These are phyloP conservation scores for Choloepus didactylus DNA, from an alignment of 2,797 vertebrate species.

Conservation along the genomic window DNA sequence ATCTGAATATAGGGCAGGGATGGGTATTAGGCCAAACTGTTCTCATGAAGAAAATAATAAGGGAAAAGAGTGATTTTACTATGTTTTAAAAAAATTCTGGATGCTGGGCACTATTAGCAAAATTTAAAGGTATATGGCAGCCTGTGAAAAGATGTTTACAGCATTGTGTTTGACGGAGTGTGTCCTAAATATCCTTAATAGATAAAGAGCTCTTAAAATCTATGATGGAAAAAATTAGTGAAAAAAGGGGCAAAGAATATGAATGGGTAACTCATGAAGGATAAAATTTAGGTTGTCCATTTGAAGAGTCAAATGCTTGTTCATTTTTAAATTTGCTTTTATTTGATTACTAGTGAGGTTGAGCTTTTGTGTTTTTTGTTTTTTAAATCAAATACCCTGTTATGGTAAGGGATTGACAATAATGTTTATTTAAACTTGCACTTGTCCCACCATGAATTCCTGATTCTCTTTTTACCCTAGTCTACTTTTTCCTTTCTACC, in stretches of 20 bases:
- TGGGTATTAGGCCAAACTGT: neutral
- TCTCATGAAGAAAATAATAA: neutral
- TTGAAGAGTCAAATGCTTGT: neutral
- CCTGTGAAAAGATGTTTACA: conserved; percentile 22
- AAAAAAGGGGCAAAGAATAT: neutral
- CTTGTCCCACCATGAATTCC: neutral
- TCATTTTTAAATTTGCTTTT: neutral
- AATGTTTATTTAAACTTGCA: neutral
- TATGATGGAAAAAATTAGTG: neutral
- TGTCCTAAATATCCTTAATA: neutral
- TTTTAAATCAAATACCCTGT: neutral
- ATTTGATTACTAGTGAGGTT: neutral
- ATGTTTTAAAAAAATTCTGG: neutral
- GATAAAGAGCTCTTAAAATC: conserved; percentile 44
- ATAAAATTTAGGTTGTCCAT: neutral
- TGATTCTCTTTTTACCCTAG: neutral
- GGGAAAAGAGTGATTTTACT: neutral
- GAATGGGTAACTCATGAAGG: neutral
- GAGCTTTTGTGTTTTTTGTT: neutral
- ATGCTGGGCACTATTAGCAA: neutral
- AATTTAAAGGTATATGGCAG: conserved; percentile 6
- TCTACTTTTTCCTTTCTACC: neutral
- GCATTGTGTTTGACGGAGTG: neutral
- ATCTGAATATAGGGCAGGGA: neutral
- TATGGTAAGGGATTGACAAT: neutral